Evolutionary conservation across 2,888 invertebrate species (phyloP).

Genomic region (Neoscelio sp.): DNA sequence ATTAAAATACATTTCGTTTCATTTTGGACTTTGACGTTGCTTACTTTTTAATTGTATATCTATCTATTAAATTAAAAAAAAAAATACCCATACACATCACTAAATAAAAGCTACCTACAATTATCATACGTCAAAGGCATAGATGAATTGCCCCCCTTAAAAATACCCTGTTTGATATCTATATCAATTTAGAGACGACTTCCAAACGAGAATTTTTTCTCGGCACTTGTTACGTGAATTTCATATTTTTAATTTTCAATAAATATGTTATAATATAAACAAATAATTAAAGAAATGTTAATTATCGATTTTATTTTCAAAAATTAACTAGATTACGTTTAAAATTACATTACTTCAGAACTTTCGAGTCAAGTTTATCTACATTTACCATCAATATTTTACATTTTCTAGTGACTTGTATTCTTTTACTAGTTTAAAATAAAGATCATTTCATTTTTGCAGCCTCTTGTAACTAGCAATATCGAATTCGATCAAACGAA

Average conservation of each 20-base stretch:
- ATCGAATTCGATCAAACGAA: constrained; percentile 26
- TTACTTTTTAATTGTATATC: too few species aligned
- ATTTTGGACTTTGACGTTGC: too few species aligned
- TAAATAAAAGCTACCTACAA: constrained; percentile 19
- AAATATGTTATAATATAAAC: too few species aligned
- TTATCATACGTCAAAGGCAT: constrained; percentile 19
- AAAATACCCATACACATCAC: neutral
- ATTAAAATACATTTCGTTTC: too few species aligned
- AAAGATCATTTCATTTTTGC: constrained; percentile 43
- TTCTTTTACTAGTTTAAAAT: constrained; percentile 25
- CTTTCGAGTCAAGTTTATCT: constrained; percentile 47
- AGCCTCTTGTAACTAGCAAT: constrained; percentile 46
- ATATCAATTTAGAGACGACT: constrained; percentile 40
- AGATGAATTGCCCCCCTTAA: constrained; percentile 30
- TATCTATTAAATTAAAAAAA: too few species aligned
- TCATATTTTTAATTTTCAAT: neutral
- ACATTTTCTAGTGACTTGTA: constrained; percentile 40
- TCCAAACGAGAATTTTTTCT: constrained; percentile 32
- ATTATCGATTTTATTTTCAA: neutral
- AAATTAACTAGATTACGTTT: constrained; percentile 17
- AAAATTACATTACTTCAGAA: constrained; percentile 44
- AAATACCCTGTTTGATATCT: constrained; percentile 56
- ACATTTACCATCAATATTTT: constrained; percentile 38
- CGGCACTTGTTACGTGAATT: constrained; percentile 48
- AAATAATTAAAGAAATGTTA: constrained; percentile 27